A percentile compares a stretch with the other conserved stretches of the same genome.
These are phyloP conservation scores for Phyllotreta striolata DNA, from an alignment of 2,888 invertebrate genomes.

Conservation along the genomic window DNA sequence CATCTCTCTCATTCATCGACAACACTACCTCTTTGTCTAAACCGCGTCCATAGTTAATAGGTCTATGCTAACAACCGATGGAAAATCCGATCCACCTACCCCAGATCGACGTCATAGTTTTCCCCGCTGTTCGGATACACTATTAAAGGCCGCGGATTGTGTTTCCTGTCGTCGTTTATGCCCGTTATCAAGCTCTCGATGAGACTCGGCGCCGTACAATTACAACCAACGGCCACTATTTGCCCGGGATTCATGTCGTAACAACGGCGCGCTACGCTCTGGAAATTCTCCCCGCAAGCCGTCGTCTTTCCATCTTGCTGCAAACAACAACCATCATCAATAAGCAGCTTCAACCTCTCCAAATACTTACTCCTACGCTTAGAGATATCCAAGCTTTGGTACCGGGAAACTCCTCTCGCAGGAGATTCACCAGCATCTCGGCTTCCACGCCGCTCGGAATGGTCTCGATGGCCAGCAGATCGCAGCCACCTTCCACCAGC, in stretches of 20 bases:
- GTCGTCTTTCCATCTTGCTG: constrained; percentile 70
- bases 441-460: constrained; percentile 88
- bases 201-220: constrained; percentile 79
- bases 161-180: constrained; percentile 63
- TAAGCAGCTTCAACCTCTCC: constrained; percentile 12
- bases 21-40: too few relatives aligned
- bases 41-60: too few relatives aligned
- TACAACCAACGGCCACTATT: constrained; percentile 87
- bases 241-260: constrained; percentile 70
- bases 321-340: too few relatives aligned
- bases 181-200: constrained; percentile 69
- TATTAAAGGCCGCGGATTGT: constrained; percentile 73
- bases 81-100: constrained; percentile 63
- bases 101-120: constrained; percentile 73
- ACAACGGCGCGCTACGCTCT: constrained; percentile 74
- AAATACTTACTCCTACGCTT: constrained; percentile 77
- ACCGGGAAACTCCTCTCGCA: constrained; percentile 77
- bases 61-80: too few relatives aligned
- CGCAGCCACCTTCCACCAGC: constrained; percentile 81
- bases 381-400: constrained; percentile 88
- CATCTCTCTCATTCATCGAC: too few relatives aligned
- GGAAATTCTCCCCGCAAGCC: constrained; percentile 83
- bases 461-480: constrained; percentile 89
- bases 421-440: constrained; percentile 78
- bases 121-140: constrained; percentile 95